Base-by-base conservation (phyloP, 2,888 invertebrate genomes). In the Parnassius glacialis region DNA sequence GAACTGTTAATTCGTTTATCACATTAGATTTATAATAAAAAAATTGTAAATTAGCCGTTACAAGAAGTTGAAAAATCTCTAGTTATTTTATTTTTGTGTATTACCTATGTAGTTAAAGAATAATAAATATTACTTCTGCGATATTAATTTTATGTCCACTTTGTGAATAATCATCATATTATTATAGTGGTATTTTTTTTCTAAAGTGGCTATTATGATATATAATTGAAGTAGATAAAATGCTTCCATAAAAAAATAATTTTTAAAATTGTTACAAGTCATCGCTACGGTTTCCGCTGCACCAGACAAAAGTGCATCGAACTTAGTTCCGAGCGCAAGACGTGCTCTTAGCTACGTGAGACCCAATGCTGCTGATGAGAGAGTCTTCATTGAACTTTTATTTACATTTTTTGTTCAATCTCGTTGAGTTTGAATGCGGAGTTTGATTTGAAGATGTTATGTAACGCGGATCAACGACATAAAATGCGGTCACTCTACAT, bases 271-370 rank as follows among this genome's bases (percentile, higher is more conserved):
- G 41, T 55, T 55, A 10, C n/a, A 25, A 42, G 54, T 52, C 20
- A 47, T 41, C 25, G 47, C 45, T 42, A 58, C 25, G 50, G 44
- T 42, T 54, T 62, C 52, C 54, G 63, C 47, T 59, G 56, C 55
- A 50, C 3, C 25, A 55, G 43, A 53, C n/a, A 20, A 52, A 47
- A 59, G 62, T 58, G 59, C 63, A 59, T 55, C 47, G 63, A 63
- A 63, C 63, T 54, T 13, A 16, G 20, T 10, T 13, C 11, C 3
- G 16, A 45, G 53, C 53, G 43, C 44, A n/a, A 25, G 48, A 11
- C 56, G 41, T 43, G 57, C 44, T 51, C 43, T 13, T 44, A 41
- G 10, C 25, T 12, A n/a, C 44, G 25, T 45, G 20, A 52, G 47
- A 42, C 20, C 41, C 43, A 20, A 11, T 43, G 34, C 34, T 34